Percentiles rank a stretch among this genome's conserved stretches.
These are phyloP conservation scores for Odocoileus hemionus DNA, from an alignment of 2,113 vertebrate genomes.

Conservation along the genomic window DNA sequence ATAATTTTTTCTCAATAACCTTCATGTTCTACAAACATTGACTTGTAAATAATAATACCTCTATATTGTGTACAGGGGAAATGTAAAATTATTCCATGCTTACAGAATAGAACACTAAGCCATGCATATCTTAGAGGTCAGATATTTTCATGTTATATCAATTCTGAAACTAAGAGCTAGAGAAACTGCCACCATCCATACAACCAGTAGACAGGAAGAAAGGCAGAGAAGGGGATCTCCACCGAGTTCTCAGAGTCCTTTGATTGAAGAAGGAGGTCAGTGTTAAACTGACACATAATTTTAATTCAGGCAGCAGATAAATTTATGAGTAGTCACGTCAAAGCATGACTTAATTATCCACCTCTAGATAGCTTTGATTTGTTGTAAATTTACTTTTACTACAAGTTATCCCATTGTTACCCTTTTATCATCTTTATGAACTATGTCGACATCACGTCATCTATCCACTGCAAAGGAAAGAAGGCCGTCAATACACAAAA, in stretches of 20 bases:
- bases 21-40: neutral
- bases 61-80: neutral
- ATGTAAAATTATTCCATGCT: neutral
- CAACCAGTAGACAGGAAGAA: neutral
- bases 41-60: neutral
- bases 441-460: neutral
- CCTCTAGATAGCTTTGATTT: neutral
- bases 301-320: neutral
- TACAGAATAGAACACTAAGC: neutral
- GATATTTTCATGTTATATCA: neutral
- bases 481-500: neutral
- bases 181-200: neutral
- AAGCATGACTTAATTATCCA: neutral
- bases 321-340: neutral
- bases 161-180: neutral
- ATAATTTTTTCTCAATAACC: neutral
- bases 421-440: slow-evolving; percentile 1
- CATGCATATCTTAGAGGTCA: neutral
- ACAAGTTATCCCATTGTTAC: neutral
- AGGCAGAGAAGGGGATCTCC: neutral
- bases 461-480: neutral
- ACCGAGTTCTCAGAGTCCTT: neutral
- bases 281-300: neutral
- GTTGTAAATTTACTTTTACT: neutral
- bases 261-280: neutral